Percentiles rank a stretch among this genome's conserved stretches.
Conservation (phyloP, 1,140 invertebrate genomes). For the Reticulitermes speratus region DNA sequence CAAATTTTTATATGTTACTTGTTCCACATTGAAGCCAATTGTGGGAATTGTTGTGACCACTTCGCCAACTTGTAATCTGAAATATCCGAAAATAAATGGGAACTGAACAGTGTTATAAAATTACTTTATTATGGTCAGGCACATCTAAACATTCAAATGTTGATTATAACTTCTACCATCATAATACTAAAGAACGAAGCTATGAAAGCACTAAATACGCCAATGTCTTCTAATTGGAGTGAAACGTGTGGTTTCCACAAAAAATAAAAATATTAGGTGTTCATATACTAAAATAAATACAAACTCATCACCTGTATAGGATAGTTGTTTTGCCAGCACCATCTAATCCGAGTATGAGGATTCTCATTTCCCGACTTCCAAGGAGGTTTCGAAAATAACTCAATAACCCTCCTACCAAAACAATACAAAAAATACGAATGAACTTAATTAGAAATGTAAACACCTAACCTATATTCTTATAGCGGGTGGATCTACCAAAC, state of each 20-base stretch:
- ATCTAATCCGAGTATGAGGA: conserved; percentile 96
- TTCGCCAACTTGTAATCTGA: conserved; percentile 93
- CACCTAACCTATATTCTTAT: not conserved
- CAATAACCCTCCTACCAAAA: conserved; percentile 80
- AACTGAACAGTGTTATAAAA: not conserved
- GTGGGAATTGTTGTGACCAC: conserved; percentile 99
- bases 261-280: not conserved
- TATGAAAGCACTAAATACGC: no score
- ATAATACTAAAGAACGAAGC: not conserved
- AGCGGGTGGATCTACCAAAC: not conserved
- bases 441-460: not conserved
- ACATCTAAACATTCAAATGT: not conserved
- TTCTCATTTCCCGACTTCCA: conserved; percentile 94
- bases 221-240: not conserved
- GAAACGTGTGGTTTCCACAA: not conserved
- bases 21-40: conserved; percentile 97
- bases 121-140: not conserved
- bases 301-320: conserved; percentile 70
- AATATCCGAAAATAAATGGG: conserved; percentile 31
- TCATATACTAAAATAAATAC: not conserved
- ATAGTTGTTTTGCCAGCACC: conserved; percentile 99
- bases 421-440: conserved; percentile 7
- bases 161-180: not conserved
- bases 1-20: conserved; percentile 94
- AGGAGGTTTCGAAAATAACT: conserved; percentile 93